These are phyloP conservation scores for Sylvietta virens DNA, from an alignment of 2,113 vertebrate species.

Conservation along the genomic window DNA sequence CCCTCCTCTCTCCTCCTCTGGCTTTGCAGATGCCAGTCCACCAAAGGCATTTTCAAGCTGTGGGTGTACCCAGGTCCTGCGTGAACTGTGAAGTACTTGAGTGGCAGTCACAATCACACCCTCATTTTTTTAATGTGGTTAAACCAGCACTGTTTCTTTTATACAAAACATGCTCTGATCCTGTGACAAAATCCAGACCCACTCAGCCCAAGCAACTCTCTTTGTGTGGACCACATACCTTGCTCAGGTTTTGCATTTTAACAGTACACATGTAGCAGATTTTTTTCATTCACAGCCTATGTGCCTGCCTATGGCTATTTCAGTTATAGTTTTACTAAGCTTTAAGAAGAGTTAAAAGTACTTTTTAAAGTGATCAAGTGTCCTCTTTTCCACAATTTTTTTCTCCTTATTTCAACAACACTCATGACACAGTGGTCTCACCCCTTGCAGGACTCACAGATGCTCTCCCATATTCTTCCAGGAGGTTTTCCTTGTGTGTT, in stretches of 20 bases:
- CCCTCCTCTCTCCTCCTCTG: background rate
- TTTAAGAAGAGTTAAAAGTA: background rate
- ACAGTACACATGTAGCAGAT: rapidly evolving
- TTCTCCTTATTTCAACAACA: background rate
- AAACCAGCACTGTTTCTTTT: background rate
- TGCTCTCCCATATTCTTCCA: background rate
- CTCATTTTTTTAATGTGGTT: background rate
- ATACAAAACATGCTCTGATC: background rate
- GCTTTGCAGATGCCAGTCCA: background rate
- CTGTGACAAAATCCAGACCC: background rate
- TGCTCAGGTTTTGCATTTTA: background rate
- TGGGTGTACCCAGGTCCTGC: background rate
- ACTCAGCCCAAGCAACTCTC: background rate
- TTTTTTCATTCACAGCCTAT: background rate
- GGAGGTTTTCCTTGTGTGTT: background rate
- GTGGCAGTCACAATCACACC: background rate
- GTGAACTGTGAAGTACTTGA: background rate
- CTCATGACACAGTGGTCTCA: background rate
- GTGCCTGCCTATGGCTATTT: background rate
- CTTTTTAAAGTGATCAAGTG: background rate
- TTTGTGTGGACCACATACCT: background rate
- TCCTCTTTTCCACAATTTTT: background rate
- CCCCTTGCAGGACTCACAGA: background rate
- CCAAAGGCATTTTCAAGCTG: background rate
- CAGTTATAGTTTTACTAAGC: background rate